These are phyloP conservation scores for Pseudoatta argentina DNA, from an alignment of 1,140 invertebrate species.

Conservation along the genomic window DNA sequence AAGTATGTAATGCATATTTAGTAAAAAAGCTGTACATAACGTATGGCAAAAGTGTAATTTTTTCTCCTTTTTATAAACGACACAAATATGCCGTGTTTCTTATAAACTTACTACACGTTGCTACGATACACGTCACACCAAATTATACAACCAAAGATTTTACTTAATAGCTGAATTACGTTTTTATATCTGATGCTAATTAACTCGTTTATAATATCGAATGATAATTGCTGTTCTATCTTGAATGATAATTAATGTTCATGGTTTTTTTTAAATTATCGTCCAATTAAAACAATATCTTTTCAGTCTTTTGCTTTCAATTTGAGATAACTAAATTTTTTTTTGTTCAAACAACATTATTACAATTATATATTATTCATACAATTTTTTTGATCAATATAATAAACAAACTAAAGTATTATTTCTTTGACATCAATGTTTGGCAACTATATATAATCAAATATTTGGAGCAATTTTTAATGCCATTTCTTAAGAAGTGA, in stretches of 20 bases:
- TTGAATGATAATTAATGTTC: background rate
- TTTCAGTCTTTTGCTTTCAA: background rate
- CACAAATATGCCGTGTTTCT: slow-evolving; percentile 4
- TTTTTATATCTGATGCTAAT: slow-evolving; percentile 32
- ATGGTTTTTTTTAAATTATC: background rate
- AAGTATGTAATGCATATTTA: background rate
- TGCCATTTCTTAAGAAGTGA: background rate
- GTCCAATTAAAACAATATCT: background rate
- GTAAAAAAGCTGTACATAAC: background rate
- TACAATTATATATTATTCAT: slow-evolving; percentile 21
- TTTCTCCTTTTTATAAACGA: background rate
- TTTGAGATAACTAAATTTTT: background rate
- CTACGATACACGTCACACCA: background rate
- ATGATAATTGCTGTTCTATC: no score
- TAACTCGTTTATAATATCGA: background rate
- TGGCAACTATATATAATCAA: background rate
- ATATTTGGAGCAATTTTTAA: background rate
- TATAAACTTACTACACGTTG: background rate
- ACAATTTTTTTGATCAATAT: slow-evolving; percentile 5
- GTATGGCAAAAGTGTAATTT: background rate
- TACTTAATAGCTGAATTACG: background rate
- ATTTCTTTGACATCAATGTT: slow-evolving; percentile 5
- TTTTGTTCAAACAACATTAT: slow-evolving; percentile 8
- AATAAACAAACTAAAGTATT: slow-evolving; percentile 22
- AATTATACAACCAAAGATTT: slow-evolving; percentile 48